Percentiles rank a stretch among this genome's conserved stretches.
phyloP scores from a whole-genome alignment of 2,797 vertebrate genomes.

The Sebastes baramenuke region DNA sequence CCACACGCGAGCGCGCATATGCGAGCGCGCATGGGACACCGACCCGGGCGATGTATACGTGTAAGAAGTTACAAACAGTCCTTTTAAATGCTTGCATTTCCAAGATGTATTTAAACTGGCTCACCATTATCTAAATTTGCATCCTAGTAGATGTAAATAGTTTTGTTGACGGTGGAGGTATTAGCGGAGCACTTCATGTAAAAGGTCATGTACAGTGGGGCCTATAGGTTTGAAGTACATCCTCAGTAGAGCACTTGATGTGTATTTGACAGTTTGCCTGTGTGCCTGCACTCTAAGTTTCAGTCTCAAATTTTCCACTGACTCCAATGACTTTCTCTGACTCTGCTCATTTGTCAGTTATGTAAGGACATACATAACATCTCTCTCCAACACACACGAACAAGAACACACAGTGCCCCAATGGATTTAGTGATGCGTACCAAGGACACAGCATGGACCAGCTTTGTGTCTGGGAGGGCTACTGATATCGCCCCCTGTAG shows the following conservation, averaged over 20 bases:
- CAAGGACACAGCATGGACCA: neutral
- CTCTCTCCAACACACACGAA: neutral
- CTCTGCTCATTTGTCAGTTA: neutral
- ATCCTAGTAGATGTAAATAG: neutral
- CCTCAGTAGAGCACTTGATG: neutral
- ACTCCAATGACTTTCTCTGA: slow-evolving; percentile 3
- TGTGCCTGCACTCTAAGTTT: neutral
- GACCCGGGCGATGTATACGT: too few relatives aligned
- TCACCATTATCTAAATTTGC: neutral
- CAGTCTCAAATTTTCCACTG: neutral
- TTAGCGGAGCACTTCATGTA: neutral
- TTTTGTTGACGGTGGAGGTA: neutral
- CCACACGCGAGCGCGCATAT: too few relatives aligned
- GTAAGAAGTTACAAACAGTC: too few relatives aligned
- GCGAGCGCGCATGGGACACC: too few relatives aligned
- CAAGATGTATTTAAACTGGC: neutral
- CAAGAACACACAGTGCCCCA: neutral
- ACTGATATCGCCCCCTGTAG: neutral
- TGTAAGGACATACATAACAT: slow-evolving; percentile 12
- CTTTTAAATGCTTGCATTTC: neutral
- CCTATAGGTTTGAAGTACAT: too few relatives aligned
- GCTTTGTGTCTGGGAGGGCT: neutral
- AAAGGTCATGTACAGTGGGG: neutral
- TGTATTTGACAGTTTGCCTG: neutral
- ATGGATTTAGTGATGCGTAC: slow-evolving; percentile 2